These are phyloP conservation scores for Cephus rjabovi DNA, from an alignment of 2,888 invertebrate genomes.

Conservation along the genomic window DNA sequence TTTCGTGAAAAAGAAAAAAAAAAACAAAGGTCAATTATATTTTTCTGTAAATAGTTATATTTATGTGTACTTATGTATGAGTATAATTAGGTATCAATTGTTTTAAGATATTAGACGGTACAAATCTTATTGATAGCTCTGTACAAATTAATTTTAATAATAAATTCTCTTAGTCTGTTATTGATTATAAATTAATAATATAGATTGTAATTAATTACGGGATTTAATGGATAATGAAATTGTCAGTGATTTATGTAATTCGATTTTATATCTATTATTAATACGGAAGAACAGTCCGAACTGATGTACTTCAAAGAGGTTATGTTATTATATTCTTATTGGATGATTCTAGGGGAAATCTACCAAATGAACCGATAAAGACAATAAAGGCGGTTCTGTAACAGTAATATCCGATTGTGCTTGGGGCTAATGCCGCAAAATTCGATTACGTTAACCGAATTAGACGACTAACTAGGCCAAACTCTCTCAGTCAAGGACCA, in stretches of 20 bases:
- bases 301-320: neutral
- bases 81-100: neutral
- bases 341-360: neutral
- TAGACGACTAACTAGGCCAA: neutral
- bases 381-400: neutral
- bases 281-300: neutral
- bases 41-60: neutral
- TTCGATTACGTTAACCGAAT: neutral
- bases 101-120: neutral
- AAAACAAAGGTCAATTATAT: constrained; percentile 9
- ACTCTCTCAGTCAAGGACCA: neutral
- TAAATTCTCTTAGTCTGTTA: neutral
- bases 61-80: neutral
- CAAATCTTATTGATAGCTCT: neutral
- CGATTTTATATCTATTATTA: neutral
- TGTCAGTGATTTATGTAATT: neutral
- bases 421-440: neutral
- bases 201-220: neutral
- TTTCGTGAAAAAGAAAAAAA: neutral
- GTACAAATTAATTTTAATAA: neutral
- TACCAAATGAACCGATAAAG: neutral
- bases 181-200: neutral
- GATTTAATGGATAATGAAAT: neutral
- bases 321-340: neutral
- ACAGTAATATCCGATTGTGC: neutral